Evolutionary conservation across 1,140 invertebrate species (phyloP).

Genomic region (Bombus soroeensis): DNA sequence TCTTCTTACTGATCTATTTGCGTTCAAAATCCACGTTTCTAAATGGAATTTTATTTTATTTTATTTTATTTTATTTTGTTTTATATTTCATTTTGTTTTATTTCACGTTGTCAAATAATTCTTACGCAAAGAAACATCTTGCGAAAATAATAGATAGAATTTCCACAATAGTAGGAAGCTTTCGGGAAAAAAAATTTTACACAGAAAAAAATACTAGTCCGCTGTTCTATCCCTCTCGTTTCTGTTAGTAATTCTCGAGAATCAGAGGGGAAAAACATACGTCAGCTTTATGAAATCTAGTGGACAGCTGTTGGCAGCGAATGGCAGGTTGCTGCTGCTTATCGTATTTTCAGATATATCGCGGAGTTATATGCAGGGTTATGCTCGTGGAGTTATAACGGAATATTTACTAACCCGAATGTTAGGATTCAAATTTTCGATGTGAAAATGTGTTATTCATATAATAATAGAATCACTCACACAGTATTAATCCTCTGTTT

Average conservation of each 20-base stretch:
- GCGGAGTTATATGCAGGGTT: background rate
- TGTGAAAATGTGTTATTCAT: background rate
- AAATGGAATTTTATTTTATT: no score
- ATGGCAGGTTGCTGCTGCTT: constrained; percentile 45
- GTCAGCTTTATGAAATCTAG: constrained; percentile 68
- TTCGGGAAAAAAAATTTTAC: constrained; percentile 28
- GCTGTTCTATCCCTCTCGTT: constrained; percentile 43
- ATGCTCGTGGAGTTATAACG: background rate
- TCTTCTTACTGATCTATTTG: background rate
- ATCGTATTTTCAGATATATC: constrained; percentile 51
- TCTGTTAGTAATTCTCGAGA: constrained; percentile 59
- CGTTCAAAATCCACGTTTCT: background rate
- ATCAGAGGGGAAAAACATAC: constrained; percentile 57
- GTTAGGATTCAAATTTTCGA: background rate
- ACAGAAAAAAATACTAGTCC: constrained; percentile 2
- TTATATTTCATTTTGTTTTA: background rate
- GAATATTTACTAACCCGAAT: background rate
- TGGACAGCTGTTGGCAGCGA: constrained; percentile 65
- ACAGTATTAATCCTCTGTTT: no score
- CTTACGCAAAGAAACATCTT: constrained; percentile 18
- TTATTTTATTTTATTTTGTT: background rate
- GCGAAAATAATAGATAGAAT: background rate
- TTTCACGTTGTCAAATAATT: constrained; percentile 24
- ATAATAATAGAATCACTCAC: background rate
- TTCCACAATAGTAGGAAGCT: constrained; percentile 3